Percentiles rank a stretch among this genome's conserved stretches.
Evolutionary conservation across 53 echinoderm and acorn worm species (phyloP).

Genomic region (Arbacia lixula): DNA sequence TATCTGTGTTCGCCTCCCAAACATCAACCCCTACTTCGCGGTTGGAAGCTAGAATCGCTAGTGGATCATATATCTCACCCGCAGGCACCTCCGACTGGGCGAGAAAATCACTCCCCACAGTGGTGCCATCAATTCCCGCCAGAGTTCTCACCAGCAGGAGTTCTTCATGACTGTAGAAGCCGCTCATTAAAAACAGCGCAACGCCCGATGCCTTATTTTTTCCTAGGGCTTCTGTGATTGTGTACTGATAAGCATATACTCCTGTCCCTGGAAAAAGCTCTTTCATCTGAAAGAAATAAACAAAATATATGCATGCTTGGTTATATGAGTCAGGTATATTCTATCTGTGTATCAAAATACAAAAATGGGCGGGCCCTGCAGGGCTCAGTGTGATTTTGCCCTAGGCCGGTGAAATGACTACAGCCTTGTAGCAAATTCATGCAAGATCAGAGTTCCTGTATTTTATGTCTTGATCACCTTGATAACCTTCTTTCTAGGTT

Average conservation of each 20-base stretch:
- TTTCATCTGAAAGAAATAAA: slow-evolving; percentile 10
- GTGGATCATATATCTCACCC: too few species aligned
- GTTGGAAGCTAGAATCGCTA: too few species aligned
- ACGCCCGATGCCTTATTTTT: background rate
- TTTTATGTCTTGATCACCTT: too few species aligned
- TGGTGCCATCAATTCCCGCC: background rate
- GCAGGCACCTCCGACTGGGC: too few species aligned
- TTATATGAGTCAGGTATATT: slow-evolving; percentile 10
- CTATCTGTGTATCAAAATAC: slow-evolving; percentile 3
- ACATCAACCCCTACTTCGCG: too few species aligned
- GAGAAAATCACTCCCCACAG: too few species aligned
- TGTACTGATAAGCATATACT: background rate
- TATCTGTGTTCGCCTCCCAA: too few species aligned
- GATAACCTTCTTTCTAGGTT: too few species aligned
- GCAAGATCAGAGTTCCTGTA: too few species aligned
- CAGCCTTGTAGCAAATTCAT: slow-evolving; percentile 1
- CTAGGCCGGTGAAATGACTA: background rate
- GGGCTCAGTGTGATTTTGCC: slow-evolving; percentile 1
- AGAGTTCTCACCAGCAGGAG: background rate
- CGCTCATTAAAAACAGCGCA: background rate
- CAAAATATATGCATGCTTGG: slow-evolving; percentile 3
- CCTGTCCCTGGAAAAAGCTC: slow-evolving; percentile 10
- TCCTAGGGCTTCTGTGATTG: background rate
- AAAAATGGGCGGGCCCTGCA: background rate
- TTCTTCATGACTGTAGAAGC: slow-evolving; percentile 8